phyloP scores from a whole-genome alignment of 2,888 invertebrate genomes.

The Minunthozetes semirufus region DNA sequence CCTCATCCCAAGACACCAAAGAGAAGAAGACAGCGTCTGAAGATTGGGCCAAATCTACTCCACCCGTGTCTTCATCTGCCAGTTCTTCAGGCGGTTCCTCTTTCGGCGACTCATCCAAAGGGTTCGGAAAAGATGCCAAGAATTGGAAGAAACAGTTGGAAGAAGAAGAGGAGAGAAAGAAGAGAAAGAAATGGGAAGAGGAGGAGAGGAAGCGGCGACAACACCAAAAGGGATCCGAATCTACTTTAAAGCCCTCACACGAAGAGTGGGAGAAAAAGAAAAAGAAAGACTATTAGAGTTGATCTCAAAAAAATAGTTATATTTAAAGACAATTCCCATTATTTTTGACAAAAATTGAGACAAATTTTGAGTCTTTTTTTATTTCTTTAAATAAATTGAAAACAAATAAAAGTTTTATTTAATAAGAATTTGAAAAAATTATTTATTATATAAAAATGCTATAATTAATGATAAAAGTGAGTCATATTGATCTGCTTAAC shows the following conservation, averaged over 20 bases:
- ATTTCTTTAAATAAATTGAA: no score
- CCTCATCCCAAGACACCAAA: no score
- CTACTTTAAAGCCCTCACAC: not conserved
- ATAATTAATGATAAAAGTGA: no score
- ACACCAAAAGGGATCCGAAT: not conserved
- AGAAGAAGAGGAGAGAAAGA: not conserved
- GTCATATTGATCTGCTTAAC: no score
- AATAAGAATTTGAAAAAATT: no score
- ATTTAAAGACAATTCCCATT: no score
- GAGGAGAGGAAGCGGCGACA: not conserved
- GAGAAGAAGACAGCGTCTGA: not conserved
- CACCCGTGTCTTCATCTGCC: not conserved
- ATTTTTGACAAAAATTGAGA: no score
- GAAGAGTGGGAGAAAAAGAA: not conserved
- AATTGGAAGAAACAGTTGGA: not conserved
- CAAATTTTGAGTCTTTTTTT: no score
- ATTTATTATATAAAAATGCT: no score
- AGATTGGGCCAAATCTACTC: not conserved
- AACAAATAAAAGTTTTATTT: no score
- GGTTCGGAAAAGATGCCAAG: not conserved
- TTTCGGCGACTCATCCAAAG: not conserved
- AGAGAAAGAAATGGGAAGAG: not conserved
- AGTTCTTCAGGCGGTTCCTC: not conserved
- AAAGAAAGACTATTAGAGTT: no score
- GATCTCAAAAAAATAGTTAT: no score